Evolutionary conservation across 2,888 invertebrate species (phyloP), one percentile per base, ranked within the genome.

Genomic region (Nineta flava): DNA sequence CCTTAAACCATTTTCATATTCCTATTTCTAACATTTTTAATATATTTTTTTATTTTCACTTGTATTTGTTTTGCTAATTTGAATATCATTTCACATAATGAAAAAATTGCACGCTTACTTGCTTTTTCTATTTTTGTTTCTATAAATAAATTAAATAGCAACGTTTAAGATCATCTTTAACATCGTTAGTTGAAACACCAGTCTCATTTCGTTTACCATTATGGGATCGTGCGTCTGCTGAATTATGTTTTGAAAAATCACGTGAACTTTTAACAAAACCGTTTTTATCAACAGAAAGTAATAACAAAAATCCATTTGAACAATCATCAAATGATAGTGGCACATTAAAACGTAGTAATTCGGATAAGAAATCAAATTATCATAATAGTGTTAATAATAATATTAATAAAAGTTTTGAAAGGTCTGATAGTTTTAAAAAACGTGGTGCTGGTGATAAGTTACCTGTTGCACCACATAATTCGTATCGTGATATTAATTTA

Each of bases 221-320:
- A 13, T 82, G 81, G 74, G 82, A 82, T 62, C 79, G 79, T 61
- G 79, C 80, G n/a, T 79, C 78, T 10, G 80, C 81, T 0, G 82
- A 82, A 62, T 81, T 81, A 60, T 81, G 79, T 60, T 82, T 83
- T 59, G 80, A 81, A 35, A 80, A 80, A 58, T 82, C 82, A 0
- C 75, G 81, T 5, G 81, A 82, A 61, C 66, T 83, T 12, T 65
- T 82, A 2, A 76, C 77, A 35, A 75, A 78, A 47, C 79, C 80
- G 1, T 67, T 70, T 56, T 40, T 49, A 19, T 48, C 50, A 12
- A 26, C 26, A 26, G 26, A 26, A 26, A 26, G 26, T 26, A 49
- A 51, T 41, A 48, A 44, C 13, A 48, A 42, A 41, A 16, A 38
- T 49, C 31, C 21, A 21, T 45, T 43, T 6, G 43, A 48, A 31